Base-by-base conservation (phyloP, 2,113 vertebrate species). In the Hyperoodon ampullatus region DNA sequence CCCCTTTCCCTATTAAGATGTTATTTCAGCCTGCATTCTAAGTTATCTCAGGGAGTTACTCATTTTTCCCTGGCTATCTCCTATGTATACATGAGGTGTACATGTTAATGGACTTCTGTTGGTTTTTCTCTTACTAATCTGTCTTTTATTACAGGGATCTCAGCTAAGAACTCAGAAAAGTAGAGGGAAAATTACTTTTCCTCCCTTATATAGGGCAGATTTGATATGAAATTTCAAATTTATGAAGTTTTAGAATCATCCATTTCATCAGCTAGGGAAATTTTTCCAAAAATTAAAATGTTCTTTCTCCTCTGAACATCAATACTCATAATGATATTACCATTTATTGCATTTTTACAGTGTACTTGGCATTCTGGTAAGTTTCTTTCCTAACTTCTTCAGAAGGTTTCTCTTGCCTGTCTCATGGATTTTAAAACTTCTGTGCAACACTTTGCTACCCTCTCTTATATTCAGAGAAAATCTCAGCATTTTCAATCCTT, bases 251-350 rank as follows among this genome's bases (percentile, higher is more conserved):
- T 80, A 18, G 30, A 81, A 75, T 55, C n/a, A 82, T 83, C 33
- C 18, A 35, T 80, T 42, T 74, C 39, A 85, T 71, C 21, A 50
- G 13, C 35, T 3, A 75, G 44, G 21, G 84, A 93, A 93, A 55
- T 47, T 81, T 92, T 55, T 75, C 18, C 9, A n/a, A 90, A 95
- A 85, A 55, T 86, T 35, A 95, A 88, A 66, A 77, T 74, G 4
- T 63, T 87, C 1, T 84, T 93, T 90, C 42, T 55, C 44, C 16
- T 75, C 6, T 21, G 72, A 77, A 71, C 6, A 39, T 53, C 23
- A 44, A 19, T 60, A 77, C 1, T 65, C 53, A 55, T 61, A 28
- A 78, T 39, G 8, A 33, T 86, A 81, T 81, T 53, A 53, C 10
- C 44, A n/a, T 70, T 61, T 68, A 80, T 44, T 90, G 19, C 5